Evolutionary conservation across 2,797 vertebrate species (phyloP).

Genomic region (Euthynnus affinis): DNA sequence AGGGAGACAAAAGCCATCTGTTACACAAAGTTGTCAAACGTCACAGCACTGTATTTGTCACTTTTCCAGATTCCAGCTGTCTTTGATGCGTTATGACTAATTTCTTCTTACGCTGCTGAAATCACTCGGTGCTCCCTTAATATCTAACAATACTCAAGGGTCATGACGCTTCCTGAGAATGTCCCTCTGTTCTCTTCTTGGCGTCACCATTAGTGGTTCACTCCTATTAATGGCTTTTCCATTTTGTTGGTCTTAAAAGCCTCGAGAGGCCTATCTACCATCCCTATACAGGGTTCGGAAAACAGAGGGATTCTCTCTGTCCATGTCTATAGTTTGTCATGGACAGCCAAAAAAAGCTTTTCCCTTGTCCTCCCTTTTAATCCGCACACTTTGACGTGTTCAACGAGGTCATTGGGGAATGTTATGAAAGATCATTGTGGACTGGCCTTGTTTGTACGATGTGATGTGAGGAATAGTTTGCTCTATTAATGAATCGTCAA

Average conservation of each 20-base stretch:
- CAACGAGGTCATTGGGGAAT: conserved; percentile 42
- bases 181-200: conserved; percentile 34
- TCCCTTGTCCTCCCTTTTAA: conserved; percentile 24
- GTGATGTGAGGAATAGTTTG: conserved; percentile 38
- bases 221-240: conserved; percentile 70
- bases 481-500: conserved; percentile 56
- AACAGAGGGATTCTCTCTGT: conserved; percentile 31
- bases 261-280: conserved; percentile 47
- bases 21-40: conserved; percentile 22
- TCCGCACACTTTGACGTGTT: conserved; percentile 49
- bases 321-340: conserved; percentile 28
- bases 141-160: conserved; percentile 39
- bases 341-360: conserved; percentile 30
- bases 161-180: conserved; percentile 55
- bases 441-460: conserved; percentile 40
- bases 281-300: conserved; percentile 19
- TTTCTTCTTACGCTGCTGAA: conserved; percentile 32
- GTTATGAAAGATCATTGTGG: conserved; percentile 42
- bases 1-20: conserved; percentile 23
- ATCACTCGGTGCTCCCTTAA: conserved; percentile 41
- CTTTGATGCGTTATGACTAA: conserved; percentile 48
- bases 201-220: conserved; percentile 49
- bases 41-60: conserved; percentile 13
- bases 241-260: conserved; percentile 62
- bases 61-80: conserved; percentile 14